Evolutionary conservation across 64 coral and sea anemone genomes (phyloP), one percentile per base, ranked within the genome.

Genomic region (Dendrophyllia cribrosa): DNA sequence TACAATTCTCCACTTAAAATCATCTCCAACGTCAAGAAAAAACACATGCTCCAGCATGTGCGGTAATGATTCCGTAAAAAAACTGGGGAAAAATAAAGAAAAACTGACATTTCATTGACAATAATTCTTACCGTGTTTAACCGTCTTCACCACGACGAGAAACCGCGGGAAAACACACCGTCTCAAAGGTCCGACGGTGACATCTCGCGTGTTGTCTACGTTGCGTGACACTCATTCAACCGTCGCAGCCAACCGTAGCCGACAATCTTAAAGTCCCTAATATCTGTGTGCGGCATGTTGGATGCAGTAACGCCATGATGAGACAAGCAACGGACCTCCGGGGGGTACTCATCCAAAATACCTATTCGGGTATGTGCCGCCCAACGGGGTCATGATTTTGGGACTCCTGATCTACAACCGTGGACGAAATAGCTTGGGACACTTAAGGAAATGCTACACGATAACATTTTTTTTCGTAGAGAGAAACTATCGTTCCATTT

Each of bases 191-290:
- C 22, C 21, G 52, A 82, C 53, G 56, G 78, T 82, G 78, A 63
- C 53, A 50, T 82, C 23, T 82, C 24, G 17, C 14, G 34, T 22
- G 43, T 59, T 50, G 49, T 23, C 23, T 45, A 60, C 10, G 78
- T 63, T 26, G 23, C 14, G 22, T 82, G 78, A 58, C 78, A 60
- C 53, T 44, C 34, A 44, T 45, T 25, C 70, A 72, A 24, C 53
- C 20, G 55, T 62, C 22, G n/a, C 58, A 58, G 78, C 51, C 60
- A 26, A 82, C 52, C 22, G 58, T 82, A 59, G 78, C 59, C 21
- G 20, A 60, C 78, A 53, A 82, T 82, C 55, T 82, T 62, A 60
- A 82, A 82, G 53, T 82, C 55, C 53, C 50, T 82, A 60, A n/a
- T n/a, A n/a, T n/a, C n/a, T n/a, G n/a, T n/a, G n/a, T n/a, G n/a